Percentiles rank a stretch among this genome's conserved stretches.
phyloP scores from a whole-genome alignment of 2,888 invertebrate genomes.

The Sclerodermus sp. region DNA sequence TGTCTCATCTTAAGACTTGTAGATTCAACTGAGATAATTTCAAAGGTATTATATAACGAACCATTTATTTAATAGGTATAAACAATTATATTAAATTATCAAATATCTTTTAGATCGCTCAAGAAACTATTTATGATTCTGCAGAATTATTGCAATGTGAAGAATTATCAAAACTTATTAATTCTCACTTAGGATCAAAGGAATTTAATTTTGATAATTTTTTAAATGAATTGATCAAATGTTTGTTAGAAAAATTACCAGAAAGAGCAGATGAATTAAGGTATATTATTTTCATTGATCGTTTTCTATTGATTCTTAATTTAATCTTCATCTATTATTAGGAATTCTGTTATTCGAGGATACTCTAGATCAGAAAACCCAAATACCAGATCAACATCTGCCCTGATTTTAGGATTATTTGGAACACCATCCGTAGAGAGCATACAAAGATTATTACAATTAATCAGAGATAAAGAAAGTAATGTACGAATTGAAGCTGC shows the following conservation, averaged over 20 bases:
- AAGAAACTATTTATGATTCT: constrained; percentile 38
- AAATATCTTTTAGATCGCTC: constrained; percentile 31
- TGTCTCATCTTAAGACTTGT: constrained; percentile 46
- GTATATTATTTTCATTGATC: constrained; percentile 21
- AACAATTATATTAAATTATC: constrained; percentile 7
- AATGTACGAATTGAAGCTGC: constrained; percentile 46
- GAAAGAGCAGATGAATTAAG: constrained; percentile 47
- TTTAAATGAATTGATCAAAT: constrained; percentile 37
- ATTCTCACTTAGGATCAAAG: constrained; percentile 29
- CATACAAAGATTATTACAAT: constrained; percentile 46
- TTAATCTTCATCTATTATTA: no score
- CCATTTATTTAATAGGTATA: neutral
- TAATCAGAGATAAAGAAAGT: constrained; percentile 44
- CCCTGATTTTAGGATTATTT: constrained; percentile 46
- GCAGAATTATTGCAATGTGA: constrained; percentile 37
- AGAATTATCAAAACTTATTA: constrained; percentile 32
- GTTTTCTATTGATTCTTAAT: constrained; percentile 1
- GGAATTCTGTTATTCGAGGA: constrained; percentile 47
- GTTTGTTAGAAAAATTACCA: constrained; percentile 40
- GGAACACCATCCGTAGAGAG: constrained; percentile 45
- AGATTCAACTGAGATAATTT: constrained; percentile 36
- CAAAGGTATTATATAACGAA: constrained; percentile 26
- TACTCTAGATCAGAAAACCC: constrained; percentile 48
- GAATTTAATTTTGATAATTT: constrained; percentile 35
- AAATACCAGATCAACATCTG: constrained; percentile 42